A percentile compares a stretch with the other conserved stretches of the same genome.
Conservation (phyloP, 1,140 invertebrate genomes). For the Zaprionus capensis region DNA sequence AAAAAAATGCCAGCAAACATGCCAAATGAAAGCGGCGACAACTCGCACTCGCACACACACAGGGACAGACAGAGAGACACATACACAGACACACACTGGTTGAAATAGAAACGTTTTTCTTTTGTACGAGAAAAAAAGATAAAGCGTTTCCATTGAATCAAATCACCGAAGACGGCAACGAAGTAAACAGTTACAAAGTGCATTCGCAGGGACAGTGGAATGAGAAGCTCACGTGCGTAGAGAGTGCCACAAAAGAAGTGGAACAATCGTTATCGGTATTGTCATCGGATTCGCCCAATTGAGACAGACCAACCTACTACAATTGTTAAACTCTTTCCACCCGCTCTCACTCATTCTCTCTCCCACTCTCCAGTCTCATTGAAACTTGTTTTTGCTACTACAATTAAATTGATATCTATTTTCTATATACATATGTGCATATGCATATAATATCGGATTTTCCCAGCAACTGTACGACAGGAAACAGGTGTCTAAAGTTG, state of each 20-base stretch:
- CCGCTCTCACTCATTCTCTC: background rate
- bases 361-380: background rate
- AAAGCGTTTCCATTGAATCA: constrained; percentile 15
- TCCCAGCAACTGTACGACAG: background rate
- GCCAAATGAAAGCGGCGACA: constrained; percentile 45
- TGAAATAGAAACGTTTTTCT: constrained; percentile 16
- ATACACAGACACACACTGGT: background rate
- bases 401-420: background rate
- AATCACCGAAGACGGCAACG: background rate
- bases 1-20: constrained; percentile 61
- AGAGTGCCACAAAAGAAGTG: constrained; percentile 7
- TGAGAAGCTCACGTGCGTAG: constrained; percentile 17
- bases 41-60: constrained; percentile 5
- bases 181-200: constrained; percentile 21
- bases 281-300: constrained; percentile 8
- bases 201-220: constrained; percentile 22
- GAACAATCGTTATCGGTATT: background rate
- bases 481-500: constrained; percentile 9
- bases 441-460: background rate
- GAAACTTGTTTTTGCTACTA: background rate
- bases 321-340: background rate
- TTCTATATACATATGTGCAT: background rate
- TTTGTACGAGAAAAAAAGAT: constrained; percentile 9
- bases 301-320: constrained; percentile 1
- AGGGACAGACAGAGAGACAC: constrained; percentile 6